Base-by-base conservation (phyloP, 2,797 vertebrate genomes). In the Melanotaenia parkinsoni region DNA sequence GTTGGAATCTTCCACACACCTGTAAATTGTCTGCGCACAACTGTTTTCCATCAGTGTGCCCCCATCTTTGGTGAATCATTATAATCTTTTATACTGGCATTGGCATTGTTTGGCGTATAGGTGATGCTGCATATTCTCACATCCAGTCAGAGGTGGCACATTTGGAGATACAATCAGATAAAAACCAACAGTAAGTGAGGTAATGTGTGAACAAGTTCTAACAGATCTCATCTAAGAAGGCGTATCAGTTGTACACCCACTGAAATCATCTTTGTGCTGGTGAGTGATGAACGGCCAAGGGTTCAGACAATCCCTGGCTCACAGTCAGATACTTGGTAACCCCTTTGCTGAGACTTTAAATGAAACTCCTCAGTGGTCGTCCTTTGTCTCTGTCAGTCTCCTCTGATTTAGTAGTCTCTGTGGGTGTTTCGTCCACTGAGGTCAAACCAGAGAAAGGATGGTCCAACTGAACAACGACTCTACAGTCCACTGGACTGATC, bases 1-100 rank as follows among this genome's bases (percentile, higher is more conserved):
- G 60, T 5, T 22, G 74, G 81, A 87, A 89, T 82, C 61, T 90
- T 79, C 58, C 85, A 82, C 84, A 82, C 87, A 90, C 82, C 86
- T 88, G 87, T 51, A 65, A 89, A 84, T 11, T 67, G 72, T 83
- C 72, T 74, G 65, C 33, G 40, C 70, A 18, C 53, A 56, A 73
- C 76, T 79, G 72, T 71, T 84, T 83, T 30, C 79, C 85, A 77
- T 63, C 68, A 80, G 72, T 37, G 9, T 16, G 18, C 14, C 32
- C 33, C n/a, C 1, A 0, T 2, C 61, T 37, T 16, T 5, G 4
- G 11, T 85, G 82, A 85, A 32, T 87, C 78, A 83, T 28, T 12
- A 3, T 30, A 37, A 64, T 20, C 16, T 16, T 37, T 43, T 43
- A 43, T 12, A 7, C 9, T 33, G 43, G 12, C 62, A 59, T 63